phyloP scores from a whole-genome alignment of 1,140 invertebrate genomes.

The Drosophila willistoni region DNA sequence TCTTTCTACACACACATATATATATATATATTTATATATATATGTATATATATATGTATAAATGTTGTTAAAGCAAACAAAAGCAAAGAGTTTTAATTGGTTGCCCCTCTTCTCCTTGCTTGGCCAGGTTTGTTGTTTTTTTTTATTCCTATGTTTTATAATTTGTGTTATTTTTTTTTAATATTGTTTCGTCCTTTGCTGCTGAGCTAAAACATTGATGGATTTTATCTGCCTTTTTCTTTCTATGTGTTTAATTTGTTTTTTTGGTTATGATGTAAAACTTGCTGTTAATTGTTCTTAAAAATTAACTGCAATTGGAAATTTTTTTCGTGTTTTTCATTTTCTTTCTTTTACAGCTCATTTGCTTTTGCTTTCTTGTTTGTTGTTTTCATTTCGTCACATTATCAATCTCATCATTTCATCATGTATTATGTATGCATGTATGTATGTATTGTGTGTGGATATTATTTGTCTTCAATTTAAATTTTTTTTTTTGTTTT shows the following conservation, averaged over 20 bases:
- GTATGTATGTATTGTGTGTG: slow-evolving; percentile 10
- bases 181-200: slow-evolving; percentile 29
- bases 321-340: slow-evolving; percentile 27
- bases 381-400: slow-evolving; percentile 14
- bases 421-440: slow-evolving; percentile 3
- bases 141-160: slow-evolving; percentile 29
- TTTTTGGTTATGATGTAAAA: slow-evolving; percentile 68
- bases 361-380: slow-evolving; percentile 17
- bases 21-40: slow-evolving; percentile 10
- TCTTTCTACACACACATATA: neutral
- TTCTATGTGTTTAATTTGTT: slow-evolving; percentile 26
- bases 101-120: slow-evolving; percentile 21
- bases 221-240: slow-evolving; percentile 17
- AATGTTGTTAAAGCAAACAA: slow-evolving; percentile 34
- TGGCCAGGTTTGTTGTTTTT: slow-evolving; percentile 43
- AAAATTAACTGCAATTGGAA: slow-evolving; percentile 66
- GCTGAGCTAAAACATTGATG: slow-evolving; percentile 25
- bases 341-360: slow-evolving; percentile 19
- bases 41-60: slow-evolving; percentile 39
- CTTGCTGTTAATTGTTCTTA: slow-evolving; percentile 51
- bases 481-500: slow-evolving; percentile 42
- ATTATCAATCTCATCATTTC: neutral
- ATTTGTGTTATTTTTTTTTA: slow-evolving; percentile 18
- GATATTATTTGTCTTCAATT: slow-evolving; percentile 35
- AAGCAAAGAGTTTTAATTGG: slow-evolving; percentile 49